Conservation (phyloP, 2,888 invertebrate genomes). For the Hypselothyrea guttata region DNA sequence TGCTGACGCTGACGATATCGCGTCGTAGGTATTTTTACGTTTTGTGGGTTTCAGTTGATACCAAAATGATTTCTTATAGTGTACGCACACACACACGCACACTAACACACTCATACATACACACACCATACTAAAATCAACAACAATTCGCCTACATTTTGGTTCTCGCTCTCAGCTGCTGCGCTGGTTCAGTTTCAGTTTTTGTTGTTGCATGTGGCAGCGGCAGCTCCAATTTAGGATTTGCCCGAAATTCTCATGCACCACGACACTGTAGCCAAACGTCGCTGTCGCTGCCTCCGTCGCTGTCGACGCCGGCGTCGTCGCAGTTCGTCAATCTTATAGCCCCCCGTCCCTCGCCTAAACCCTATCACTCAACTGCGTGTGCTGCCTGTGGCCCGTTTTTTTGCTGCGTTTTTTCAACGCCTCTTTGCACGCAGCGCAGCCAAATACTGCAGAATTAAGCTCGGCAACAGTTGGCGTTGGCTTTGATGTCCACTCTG, state of each 20-base stretch:
- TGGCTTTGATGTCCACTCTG: conserved; percentile 28
- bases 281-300: conserved; percentile 33
- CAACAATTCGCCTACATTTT: conserved; percentile 25
- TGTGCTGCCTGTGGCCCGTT: conserved; percentile 41
- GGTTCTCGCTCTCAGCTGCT: conserved; percentile 34
- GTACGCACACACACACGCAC: conserved; percentile 16
- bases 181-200: conserved; percentile 24
- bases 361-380: conserved; percentile 37
- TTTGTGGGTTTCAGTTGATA: conserved; percentile 42
- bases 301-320: conserved; percentile 37
- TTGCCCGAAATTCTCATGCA: conserved; percentile 34
- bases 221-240: conserved; percentile 35
- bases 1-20: conserved; percentile 11
- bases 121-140: conserved; percentile 4
- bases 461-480: conserved; percentile 35
- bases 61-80: conserved; percentile 29
- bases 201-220: conserved; percentile 23
- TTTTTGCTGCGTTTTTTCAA: conserved; percentile 45
- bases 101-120: conserved; percentile 4
- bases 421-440: conserved; percentile 7
- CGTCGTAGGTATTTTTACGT: conserved; percentile 55
- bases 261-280: conserved; percentile 5
- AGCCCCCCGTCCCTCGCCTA: conserved; percentile 47
- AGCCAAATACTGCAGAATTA: conserved; percentile 43
- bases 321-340: conserved; percentile 47